Percentiles rank a stretch among this genome's conserved stretches.
phyloP scores from a whole-genome alignment of 2,888 invertebrate genomes.

The Dicycla oo region DNA sequence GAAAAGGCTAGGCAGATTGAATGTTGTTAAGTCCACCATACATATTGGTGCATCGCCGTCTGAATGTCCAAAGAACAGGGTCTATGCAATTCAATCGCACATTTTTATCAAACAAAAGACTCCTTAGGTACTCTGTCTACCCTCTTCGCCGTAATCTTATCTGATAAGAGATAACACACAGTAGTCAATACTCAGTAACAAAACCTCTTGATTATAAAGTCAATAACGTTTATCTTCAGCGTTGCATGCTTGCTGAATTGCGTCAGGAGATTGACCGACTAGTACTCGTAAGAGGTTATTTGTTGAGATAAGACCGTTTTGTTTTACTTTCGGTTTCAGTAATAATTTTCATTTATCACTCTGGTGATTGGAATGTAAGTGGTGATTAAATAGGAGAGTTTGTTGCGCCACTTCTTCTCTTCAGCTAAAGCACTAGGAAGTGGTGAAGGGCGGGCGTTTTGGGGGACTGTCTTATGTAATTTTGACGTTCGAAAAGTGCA shows the following conservation, averaged over 20 bases:
- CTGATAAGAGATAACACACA: slow-evolving; percentile 21
- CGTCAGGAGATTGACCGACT: slow-evolving; percentile 2
- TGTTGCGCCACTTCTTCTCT: too few relatives aligned
- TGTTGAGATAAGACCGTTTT: neutral
- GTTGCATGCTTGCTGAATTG: slow-evolving; percentile 12
- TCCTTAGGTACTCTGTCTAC: neutral
- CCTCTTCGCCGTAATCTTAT: slow-evolving; percentile 34
- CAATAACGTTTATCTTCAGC: slow-evolving; percentile 26
- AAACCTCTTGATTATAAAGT: slow-evolving; percentile 28
- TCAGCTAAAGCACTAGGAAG: too few relatives aligned
- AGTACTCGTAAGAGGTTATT: neutral
- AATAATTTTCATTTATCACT: neutral
- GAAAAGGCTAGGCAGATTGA: too few relatives aligned
- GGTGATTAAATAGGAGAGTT: too few relatives aligned
- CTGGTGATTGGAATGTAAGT: too few relatives aligned
- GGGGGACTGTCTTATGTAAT: too few relatives aligned
- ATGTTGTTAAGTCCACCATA: too few relatives aligned
- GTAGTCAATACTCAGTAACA: slow-evolving; percentile 34
- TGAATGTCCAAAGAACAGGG: too few relatives aligned
- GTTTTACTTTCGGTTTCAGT: neutral
- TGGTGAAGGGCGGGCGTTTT: too few relatives aligned
- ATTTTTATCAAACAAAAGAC: slow-evolving; percentile 2
- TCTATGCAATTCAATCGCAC: neutral
- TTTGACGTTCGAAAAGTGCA: too few relatives aligned
- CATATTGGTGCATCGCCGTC: too few relatives aligned